These are phyloP conservation scores for Apotomis turbidana DNA, from an alignment of 2,888 invertebrate species.

Conservation along the genomic window DNA sequence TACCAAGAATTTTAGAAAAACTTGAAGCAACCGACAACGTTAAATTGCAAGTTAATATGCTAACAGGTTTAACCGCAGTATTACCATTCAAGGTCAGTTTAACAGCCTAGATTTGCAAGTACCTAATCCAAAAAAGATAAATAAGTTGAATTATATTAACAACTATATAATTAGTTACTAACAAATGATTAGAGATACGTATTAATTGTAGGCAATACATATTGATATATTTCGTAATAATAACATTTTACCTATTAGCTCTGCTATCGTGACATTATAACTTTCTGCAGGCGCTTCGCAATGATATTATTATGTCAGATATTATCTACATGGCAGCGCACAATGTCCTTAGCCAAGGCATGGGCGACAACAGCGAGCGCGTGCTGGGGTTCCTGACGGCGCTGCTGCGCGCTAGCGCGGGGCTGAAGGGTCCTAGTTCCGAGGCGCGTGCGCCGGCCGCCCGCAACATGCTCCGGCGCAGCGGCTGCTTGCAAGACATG, in stretches of 20 bases:
- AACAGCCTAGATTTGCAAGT: neutral
- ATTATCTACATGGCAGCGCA: conserved; percentile 11
- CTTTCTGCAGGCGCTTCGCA: conserved; percentile 1
- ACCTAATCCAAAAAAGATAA: too few species aligned
- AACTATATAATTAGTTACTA: too few species aligned
- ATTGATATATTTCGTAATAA: too few species aligned
- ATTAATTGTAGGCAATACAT: too few species aligned
- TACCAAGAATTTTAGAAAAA: neutral
- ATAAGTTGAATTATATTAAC: too few species aligned
- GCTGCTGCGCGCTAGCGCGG: neutral
- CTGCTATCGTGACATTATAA: neutral
- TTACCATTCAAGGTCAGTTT: conserved; percentile 7
- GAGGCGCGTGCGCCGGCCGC: conserved; percentile 45
- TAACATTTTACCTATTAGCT: too few species aligned
- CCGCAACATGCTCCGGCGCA: conserved; percentile 64
- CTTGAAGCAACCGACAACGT: neutral
- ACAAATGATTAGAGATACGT: too few species aligned
- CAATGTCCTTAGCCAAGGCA: neutral
- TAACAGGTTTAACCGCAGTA: conserved; percentile 5
- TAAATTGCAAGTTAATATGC: neutral
- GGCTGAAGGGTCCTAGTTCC: neutral
- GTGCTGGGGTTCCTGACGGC: conserved; percentile 8
- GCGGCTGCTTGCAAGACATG: conserved; percentile 69
- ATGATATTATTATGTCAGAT: neutral
- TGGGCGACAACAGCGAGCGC: neutral